Conservation (phyloP, 1,140 invertebrate species). For the Diabrotica virgifera region DNA sequence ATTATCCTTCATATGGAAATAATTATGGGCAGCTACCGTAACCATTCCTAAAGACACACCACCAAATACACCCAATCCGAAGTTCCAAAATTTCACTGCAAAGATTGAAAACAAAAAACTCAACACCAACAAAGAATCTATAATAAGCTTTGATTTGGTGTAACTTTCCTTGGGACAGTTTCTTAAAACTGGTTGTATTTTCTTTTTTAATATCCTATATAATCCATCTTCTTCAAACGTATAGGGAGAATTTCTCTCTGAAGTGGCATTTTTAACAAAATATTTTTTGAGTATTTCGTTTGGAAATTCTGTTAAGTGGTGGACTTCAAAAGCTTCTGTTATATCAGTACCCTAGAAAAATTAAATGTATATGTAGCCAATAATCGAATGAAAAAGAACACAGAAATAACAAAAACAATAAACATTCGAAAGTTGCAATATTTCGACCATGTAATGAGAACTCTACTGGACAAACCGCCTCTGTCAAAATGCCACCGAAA, state of each 20-base stretch:
- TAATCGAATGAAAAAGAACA: conserved; percentile 7
- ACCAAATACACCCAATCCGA: conserved; percentile 48
- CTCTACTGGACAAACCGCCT: not conserved
- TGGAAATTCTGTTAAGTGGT: conserved; percentile 54
- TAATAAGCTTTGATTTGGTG: conserved; percentile 52
- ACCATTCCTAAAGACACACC: conserved; percentile 58
- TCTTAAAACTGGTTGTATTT: conserved; percentile 46
- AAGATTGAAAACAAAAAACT: conserved; percentile 54
- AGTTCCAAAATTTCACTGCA: conserved; percentile 52
- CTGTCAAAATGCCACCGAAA: no score
- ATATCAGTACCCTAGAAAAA: conserved; percentile 62
- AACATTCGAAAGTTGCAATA: no score
- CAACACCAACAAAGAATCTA: conserved; percentile 53
- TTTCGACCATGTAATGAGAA: not conserved
- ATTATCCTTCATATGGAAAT: conserved; percentile 75
- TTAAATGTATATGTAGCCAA: not conserved
- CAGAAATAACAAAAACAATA: no score
- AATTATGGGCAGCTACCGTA: conserved; percentile 70
- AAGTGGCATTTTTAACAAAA: conserved; percentile 54
- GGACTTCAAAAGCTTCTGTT: conserved; percentile 67
- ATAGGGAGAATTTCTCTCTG: conserved; percentile 57
- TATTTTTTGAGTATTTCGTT: conserved; percentile 58
- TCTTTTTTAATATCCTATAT: conserved; percentile 60
- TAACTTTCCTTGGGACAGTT: conserved; percentile 37
- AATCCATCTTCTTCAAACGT: conserved; percentile 67